Percentiles rank a stretch among this genome's conserved stretches.
phyloP scores from a whole-genome alignment of 2,888 invertebrate genomes.

The Machimus rusticus region DNA sequence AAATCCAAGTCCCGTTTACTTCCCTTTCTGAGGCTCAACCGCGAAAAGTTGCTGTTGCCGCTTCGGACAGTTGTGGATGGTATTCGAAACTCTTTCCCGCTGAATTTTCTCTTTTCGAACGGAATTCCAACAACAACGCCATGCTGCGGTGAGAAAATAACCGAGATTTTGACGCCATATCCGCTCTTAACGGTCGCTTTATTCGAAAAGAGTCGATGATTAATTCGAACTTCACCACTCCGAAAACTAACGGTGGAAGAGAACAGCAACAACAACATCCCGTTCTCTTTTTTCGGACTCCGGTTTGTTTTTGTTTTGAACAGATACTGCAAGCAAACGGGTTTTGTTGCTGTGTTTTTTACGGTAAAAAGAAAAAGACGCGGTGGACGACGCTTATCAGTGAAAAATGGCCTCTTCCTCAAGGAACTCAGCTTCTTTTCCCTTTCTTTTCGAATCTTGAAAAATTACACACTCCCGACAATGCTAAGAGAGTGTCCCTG shows the following conservation, averaged over 20 bases:
- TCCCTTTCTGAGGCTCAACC: background rate
- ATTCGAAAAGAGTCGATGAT: background rate
- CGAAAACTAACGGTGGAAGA: background rate
- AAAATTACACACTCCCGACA: background rate
- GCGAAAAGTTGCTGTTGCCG: background rate
- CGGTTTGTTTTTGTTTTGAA: background rate
- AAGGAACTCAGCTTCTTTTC: background rate
- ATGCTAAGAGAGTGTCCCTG: background rate
- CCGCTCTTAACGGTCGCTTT: background rate
- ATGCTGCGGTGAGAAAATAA: background rate
- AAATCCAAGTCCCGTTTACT: slow-evolving; percentile 13
- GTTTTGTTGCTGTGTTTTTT: background rate
- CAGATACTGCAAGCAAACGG: background rate
- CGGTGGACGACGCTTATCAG: background rate
- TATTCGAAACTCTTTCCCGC: background rate
- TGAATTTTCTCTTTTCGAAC: background rate
- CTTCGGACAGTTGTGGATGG: background rate
- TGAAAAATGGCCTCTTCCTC: background rate
- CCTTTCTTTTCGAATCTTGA: background rate
- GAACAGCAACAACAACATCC: background rate
- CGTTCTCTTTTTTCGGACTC: background rate
- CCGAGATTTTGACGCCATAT: background rate
- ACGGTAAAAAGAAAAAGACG: background rate
- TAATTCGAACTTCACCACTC: background rate
- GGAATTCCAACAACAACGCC: background rate